Base-by-base conservation (phyloP, 1,140 invertebrate species). In the Gryon sp. region DNA sequence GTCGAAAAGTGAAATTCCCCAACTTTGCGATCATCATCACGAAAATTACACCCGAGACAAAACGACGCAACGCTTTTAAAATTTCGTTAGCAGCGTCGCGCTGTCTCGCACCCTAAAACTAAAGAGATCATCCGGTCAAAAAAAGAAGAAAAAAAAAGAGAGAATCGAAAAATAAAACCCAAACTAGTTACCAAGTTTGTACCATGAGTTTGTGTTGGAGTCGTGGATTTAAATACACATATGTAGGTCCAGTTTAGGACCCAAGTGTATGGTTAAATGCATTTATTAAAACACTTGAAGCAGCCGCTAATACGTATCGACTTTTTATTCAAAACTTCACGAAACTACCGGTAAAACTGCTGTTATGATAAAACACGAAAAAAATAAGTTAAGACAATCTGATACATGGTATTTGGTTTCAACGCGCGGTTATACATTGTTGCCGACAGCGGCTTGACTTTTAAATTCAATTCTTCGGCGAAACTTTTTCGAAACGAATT, bases 91-190 rank as follows among this genome's bases (percentile, higher is more conserved):
- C 55, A 79, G 79, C 82, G 82, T 82, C 82, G 69, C 43, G 83
- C 82, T 66, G 82, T 84, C 82, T 85, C 74, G 78, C 32, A 30
- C 48, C 59, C n/a, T 40, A 69, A 83, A 82, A 83, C 53, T 45
- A 41, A 59, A 72, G 53, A 72, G 78, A 76, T 83, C 74, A 34
- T 55, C 62, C 43, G 50, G 48, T 45, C 73, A 76, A 70, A 76
- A 72, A 80, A n/a, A n/a, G n/a, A n/a, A n/a, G n/a, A n/a, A n/a
- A n/a, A n/a, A n/a, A n/a, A n/a, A n/a, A n/a, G n/a, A n/a, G n/a
- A n/a, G n/a, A n/a, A n/a, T n/a, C n/a, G n/a, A n/a, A n/a, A n/a
- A n/a, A n/a, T n/a, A n/a, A n/a, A n/a, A n/a, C 20, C 57, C 66
- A 20, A 79, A 76, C 74, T 79, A 78, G 78, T 83, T 70, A 19